Evolutionary conservation across 2,113 vertebrate genomes (phyloP).

Genomic region (Gobio gobio): DNA sequence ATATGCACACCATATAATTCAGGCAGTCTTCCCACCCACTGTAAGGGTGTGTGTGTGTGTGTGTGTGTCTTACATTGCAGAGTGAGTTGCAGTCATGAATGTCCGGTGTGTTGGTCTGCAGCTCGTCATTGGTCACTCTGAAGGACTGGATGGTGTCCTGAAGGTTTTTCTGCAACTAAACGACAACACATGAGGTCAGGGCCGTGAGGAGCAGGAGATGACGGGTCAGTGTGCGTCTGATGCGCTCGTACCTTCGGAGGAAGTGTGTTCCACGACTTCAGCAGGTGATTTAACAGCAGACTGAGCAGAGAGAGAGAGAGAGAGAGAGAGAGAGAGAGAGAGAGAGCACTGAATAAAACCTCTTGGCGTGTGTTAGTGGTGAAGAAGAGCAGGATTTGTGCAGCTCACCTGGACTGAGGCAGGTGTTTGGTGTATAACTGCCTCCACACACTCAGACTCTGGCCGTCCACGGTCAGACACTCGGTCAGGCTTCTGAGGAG

Average conservation of each 20-base stretch:
- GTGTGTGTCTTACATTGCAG: constrained; percentile 82
- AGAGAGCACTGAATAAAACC: background rate
- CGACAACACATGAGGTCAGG: background rate
- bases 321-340: background rate
- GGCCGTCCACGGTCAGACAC: constrained; percentile 85
- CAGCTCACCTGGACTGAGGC: constrained; percentile 86
- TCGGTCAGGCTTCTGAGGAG: constrained; percentile 87
- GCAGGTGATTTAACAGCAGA: constrained; percentile 86
- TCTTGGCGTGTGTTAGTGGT: background rate
- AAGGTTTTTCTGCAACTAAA: constrained; percentile 83
- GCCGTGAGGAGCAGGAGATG: too few species aligned
- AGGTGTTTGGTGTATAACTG: constrained; percentile 95
- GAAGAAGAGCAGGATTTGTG: too few species aligned
- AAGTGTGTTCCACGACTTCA: constrained; percentile 81
- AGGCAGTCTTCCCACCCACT: too few species aligned
- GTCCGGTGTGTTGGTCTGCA: constrained; percentile 72
- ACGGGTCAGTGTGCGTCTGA: background rate
- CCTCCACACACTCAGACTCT: constrained; percentile 90
- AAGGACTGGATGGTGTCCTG: constrained; percentile 90
- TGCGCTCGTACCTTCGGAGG: constrained; percentile 82
- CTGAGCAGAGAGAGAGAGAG: constrained; percentile 65
- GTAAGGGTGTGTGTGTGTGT: background rate
- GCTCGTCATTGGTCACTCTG: constrained; percentile 89
- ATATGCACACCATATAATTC: too few species aligned
- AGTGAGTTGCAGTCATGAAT: constrained; percentile 75